phyloP scores from a whole-genome alignment of 2,888 invertebrate genomes.

The Rhyacophila evoluta region DNA sequence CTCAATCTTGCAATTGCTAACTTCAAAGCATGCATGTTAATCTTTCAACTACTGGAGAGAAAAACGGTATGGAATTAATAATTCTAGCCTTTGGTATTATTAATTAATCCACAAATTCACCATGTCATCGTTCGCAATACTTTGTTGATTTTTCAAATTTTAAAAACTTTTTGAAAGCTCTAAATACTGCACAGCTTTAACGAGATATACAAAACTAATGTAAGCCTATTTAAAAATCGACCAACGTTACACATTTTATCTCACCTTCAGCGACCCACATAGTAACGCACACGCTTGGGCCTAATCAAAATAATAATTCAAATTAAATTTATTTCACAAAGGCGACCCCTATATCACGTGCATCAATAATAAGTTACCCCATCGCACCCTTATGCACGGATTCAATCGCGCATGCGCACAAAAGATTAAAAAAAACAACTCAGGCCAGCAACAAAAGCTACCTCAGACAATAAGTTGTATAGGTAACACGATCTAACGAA shows the following conservation, averaged over 20 bases:
- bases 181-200: no score
- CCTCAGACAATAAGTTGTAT: conserved; percentile 37
- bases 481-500: conserved; percentile 53
- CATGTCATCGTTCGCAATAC: no score
- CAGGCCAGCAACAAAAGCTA: conserved; percentile 41
- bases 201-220: neutral
- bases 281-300: conserved; percentile 33
- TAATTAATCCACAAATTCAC: no score
- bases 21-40: no score
- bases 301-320: conserved; percentile 54
- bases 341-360: conserved; percentile 53
- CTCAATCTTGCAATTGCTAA: no score
- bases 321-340: conserved; percentile 55
- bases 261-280: conserved; percentile 44
- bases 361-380: conserved; percentile 47
- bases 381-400: conserved; percentile 40
- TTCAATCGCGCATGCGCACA: conserved; percentile 54
- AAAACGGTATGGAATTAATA: no score
- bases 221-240: neutral
- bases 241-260: conserved; percentile 40
- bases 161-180: no score
- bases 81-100: no score
- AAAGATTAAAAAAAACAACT: conserved; percentile 52
- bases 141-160: no score
- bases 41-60: no score